A percentile compares a stretch with the other conserved stretches of the same genome.
phyloP scores from a whole-genome alignment of 2,888 invertebrate species.

The Platerodrilus igneus region DNA sequence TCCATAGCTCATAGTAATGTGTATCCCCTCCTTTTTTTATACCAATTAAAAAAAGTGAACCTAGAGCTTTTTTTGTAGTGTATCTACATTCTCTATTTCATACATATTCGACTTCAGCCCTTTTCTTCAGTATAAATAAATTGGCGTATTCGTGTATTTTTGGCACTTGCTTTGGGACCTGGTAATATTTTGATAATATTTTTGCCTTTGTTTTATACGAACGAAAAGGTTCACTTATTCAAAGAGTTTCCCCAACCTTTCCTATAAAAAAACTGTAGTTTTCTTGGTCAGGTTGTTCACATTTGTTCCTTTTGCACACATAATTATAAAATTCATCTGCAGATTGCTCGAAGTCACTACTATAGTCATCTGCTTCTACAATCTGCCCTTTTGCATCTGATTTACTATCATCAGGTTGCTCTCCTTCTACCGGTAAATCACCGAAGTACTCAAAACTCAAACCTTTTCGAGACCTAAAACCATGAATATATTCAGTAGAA shows the following conservation, averaged over 20 bases:
- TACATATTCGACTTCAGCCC: neutral
- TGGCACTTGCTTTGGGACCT: neutral
- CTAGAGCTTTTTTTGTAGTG: neutral
- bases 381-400: neutral
- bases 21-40: neutral
- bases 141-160: neutral
- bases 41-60: neutral
- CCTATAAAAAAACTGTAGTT: neutral
- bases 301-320: too few relatives aligned
- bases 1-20: neutral
- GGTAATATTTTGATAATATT: neutral
- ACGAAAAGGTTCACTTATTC: neutral
- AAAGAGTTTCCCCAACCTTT: neutral
- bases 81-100: neutral
- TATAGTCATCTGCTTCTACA: neutral
- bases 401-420: neutral
- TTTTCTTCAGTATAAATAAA: neutral
- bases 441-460: neutral
- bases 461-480: neutral
- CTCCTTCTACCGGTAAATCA: neutral
- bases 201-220: neutral
- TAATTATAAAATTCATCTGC: neutral
- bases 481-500: too few relatives aligned
- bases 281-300: neutral
- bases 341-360: neutral